Conservation (phyloP, 2,888 invertebrate species). For the Hoplodrina blanda region DNA sequence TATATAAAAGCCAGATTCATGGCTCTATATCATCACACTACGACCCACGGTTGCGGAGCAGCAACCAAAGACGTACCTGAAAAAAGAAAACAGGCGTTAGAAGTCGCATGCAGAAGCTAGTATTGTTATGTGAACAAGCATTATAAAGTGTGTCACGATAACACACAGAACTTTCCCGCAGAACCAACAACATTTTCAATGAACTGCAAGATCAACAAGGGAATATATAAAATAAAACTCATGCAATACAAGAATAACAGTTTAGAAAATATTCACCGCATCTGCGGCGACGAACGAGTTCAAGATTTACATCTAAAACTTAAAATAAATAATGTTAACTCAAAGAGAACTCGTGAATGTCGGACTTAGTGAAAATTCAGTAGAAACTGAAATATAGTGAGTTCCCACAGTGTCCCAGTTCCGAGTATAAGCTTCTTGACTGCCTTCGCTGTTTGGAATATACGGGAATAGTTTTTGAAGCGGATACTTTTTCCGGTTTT, state of each 20-base stretch:
- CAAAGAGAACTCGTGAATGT: slow-evolving; percentile 69
- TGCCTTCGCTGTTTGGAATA: slow-evolving; percentile 40
- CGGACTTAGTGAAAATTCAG: slow-evolving; percentile 67
- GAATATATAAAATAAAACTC: slow-evolving; percentile 32
- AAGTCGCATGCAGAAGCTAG: too few relatives aligned
- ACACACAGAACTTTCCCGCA: neutral
- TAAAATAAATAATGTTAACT: slow-evolving; percentile 68
- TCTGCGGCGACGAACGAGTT: slow-evolving; percentile 47
- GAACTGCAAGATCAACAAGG: slow-evolving; percentile 29
- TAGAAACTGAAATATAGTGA: slow-evolving; percentile 67
- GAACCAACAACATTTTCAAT: slow-evolving; percentile 15
- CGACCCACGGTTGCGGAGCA: too few relatives aligned
- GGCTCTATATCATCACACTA: too few relatives aligned
- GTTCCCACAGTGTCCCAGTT: slow-evolving; percentile 69
- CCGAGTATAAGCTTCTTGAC: slow-evolving; percentile 74
- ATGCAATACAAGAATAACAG: slow-evolving; percentile 44
- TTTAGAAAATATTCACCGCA: slow-evolving; percentile 41
- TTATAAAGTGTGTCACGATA: too few relatives aligned
- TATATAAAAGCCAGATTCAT: too few relatives aligned
- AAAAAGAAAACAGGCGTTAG: too few relatives aligned
- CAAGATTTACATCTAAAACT: slow-evolving; percentile 59
- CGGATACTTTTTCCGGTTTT: neutral
- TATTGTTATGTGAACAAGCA: too few relatives aligned
- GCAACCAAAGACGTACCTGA: too few relatives aligned
- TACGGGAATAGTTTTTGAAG: slow-evolving; percentile 25